A percentile compares a stretch with the other conserved stretches of the same genome.
These are phyloP conservation scores for Dromas ardeola DNA, from an alignment of 2,113 vertebrate genomes.

Conservation along the genomic window DNA sequence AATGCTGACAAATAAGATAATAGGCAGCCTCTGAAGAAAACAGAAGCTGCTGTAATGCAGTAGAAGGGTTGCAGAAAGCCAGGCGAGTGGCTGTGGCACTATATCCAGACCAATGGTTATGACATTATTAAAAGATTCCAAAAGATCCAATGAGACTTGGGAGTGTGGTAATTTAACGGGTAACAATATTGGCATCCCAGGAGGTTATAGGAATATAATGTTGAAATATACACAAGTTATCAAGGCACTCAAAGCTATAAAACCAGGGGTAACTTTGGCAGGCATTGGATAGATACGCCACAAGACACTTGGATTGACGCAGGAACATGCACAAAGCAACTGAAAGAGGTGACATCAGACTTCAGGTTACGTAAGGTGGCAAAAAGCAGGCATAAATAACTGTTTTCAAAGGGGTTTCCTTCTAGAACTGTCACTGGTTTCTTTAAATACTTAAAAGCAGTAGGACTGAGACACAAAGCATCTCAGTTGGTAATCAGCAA, in stretches of 20 bases:
- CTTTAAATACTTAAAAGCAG: background rate
- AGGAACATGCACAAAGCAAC: background rate
- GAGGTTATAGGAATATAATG: background rate
- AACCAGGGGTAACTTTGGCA: background rate
- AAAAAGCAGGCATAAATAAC: background rate
- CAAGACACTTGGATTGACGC: background rate
- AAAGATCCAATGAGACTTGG: background rate
- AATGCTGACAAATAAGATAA: background rate
- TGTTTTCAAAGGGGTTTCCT: slow-evolving; percentile 8
- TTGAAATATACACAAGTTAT: background rate
- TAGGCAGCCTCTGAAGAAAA: background rate
- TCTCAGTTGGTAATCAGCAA: background rate
- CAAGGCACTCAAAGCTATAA: background rate
- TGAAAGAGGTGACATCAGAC: background rate
- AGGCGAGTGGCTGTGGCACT: background rate
- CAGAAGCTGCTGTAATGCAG: background rate
- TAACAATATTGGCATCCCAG: background rate
- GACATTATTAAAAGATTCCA: background rate
- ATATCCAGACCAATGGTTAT: background rate
- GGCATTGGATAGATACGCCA: background rate
- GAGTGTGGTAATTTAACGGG: background rate
- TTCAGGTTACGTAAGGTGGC: background rate
- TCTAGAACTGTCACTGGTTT: background rate
- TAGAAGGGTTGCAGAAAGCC: background rate
- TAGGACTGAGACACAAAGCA: background rate